Conservation (phyloP, 2,113 vertebrate species). For the Nymphicus hollandicus region DNA sequence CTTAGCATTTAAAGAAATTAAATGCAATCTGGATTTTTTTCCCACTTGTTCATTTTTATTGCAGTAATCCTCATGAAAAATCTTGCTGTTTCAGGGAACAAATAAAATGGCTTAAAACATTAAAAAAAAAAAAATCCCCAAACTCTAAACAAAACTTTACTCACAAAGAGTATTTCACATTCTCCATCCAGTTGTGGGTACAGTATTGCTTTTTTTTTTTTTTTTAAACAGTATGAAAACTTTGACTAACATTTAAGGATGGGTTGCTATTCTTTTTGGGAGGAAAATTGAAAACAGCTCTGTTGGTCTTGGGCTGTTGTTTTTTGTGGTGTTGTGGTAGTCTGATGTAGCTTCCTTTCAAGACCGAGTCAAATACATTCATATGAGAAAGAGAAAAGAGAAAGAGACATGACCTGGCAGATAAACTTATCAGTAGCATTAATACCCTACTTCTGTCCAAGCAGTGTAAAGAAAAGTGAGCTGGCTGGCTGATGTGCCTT, state of each 20-base stretch:
- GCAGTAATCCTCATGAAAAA: neutral
- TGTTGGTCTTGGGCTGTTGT: neutral
- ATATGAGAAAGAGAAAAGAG: neutral
- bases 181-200: neutral
- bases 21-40: neutral
- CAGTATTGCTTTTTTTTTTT: neutral
- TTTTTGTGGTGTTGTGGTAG: neutral
- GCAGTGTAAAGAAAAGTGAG: neutral
- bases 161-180: neutral
- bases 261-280: neutral
- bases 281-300: neutral
- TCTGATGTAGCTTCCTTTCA: neutral
- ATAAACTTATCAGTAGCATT: neutral
- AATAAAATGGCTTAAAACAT: neutral
- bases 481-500: neutral
- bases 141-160: neutral
- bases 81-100: neutral
- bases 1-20: neutral
- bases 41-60: neutral
- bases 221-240: neutral
- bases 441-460: neutral
- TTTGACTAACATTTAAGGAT: neutral
- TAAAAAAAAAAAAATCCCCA: neutral
- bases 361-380: neutral
- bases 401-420: neutral